A percentile compares a stretch with the other conserved stretches of the same genome.
phyloP scores from a whole-genome alignment of 92 coral and sea anemone species.

The Muricea muricata region DNA sequence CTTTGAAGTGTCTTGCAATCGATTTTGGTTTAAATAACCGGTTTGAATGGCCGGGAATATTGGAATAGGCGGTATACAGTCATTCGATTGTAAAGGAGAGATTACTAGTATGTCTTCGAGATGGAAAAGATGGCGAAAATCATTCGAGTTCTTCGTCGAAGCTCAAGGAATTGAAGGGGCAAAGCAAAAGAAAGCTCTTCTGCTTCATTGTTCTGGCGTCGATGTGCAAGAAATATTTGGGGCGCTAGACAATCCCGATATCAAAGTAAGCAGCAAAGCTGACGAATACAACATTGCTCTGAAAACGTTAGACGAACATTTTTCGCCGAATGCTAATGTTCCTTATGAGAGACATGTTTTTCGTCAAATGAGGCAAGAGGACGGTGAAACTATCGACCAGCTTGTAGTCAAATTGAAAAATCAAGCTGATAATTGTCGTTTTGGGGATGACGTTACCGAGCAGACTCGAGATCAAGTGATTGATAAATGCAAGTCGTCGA shows the following conservation, averaged over 20 bases:
- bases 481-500: constrained; percentile 55
- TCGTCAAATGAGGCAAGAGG: constrained; percentile 50
- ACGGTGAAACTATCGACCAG: constrained; percentile 60
- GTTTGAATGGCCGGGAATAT: too few relatives aligned
- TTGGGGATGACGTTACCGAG: constrained; percentile 49
- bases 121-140: constrained; percentile 63
- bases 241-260: too few relatives aligned
- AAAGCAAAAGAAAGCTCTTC: constrained; percentile 65
- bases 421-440: constrained; percentile 59
- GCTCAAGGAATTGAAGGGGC: constrained; percentile 53
- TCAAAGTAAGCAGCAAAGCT: not conserved
- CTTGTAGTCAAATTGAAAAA: constrained; percentile 61
- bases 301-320: constrained; percentile 59
- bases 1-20: too few relatives aligned
- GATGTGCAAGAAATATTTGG: constrained; percentile 64
- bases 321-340: constrained; percentile 54
- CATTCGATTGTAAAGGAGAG: too few relatives aligned
- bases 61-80: too few relatives aligned
- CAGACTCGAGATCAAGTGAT: constrained; percentile 66
- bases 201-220: constrained; percentile 61
- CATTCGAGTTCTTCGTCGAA: constrained; percentile 46
- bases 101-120: constrained; percentile 45
- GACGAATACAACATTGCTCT: not conserved
- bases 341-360: constrained; percentile 53
- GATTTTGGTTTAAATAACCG: too few relatives aligned